phyloP scores from a whole-genome alignment of 2,113 vertebrate genomes.

The Trogon melanurus region DNA sequence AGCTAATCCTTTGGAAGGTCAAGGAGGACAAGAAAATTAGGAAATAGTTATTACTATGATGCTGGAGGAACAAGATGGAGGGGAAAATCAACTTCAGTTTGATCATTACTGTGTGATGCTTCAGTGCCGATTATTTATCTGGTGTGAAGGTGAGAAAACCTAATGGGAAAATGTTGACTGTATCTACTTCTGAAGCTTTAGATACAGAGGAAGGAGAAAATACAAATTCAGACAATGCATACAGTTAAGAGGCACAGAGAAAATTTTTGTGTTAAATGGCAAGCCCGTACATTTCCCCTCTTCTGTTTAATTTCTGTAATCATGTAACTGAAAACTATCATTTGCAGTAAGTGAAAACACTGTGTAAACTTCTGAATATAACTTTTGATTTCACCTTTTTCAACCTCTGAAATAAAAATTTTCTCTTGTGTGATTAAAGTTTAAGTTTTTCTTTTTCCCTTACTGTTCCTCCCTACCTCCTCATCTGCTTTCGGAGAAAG shows the following conservation, averaged over 20 bases:
- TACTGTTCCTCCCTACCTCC: neutral
- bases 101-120: neutral
- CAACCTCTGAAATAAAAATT: neutral
- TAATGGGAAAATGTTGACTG: neutral
- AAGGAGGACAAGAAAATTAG: constrained; percentile 79
- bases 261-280: neutral
- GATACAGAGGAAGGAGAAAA: neutral
- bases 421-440: neutral
- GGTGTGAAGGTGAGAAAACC: neutral
- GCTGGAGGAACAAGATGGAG: neutral
- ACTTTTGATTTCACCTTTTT: neutral
- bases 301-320: neutral
- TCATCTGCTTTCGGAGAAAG: neutral
- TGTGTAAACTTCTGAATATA: neutral
- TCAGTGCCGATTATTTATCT: neutral
- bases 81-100: neutral
- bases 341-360: neutral
- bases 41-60: constrained; percentile 42
- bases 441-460: neutral
- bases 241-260: neutral
- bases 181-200: neutral
- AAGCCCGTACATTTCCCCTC: accelerated
- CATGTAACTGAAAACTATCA: neutral
- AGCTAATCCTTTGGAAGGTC: constrained; percentile 83
- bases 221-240: neutral